A percentile compares a stretch with the other conserved stretches of the same genome.
These are phyloP conservation scores for Forbesichthys agassizii DNA, from an alignment of 2,113 vertebrate species.

Conservation along the genomic window DNA sequence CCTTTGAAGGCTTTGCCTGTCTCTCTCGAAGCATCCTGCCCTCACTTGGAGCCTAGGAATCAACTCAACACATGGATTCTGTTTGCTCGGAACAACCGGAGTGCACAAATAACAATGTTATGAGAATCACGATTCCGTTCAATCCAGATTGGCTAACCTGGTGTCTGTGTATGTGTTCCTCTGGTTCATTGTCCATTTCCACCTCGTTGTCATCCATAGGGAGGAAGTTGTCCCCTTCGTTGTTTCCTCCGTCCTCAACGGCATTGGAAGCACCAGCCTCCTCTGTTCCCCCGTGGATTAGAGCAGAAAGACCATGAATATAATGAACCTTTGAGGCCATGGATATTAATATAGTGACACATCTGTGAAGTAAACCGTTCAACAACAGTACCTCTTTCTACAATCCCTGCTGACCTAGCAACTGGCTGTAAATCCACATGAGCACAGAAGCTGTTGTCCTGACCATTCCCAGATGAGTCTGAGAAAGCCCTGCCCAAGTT, in stretches of 20 bases:
- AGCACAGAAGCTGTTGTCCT: not conserved
- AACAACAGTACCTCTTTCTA: too few species aligned
- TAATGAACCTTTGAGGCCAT: too few species aligned
- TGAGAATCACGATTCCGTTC: not conserved
- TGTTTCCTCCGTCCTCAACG: not conserved
- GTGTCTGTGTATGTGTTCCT: conserved; percentile 64
- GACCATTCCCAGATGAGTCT: conserved; percentile 14
- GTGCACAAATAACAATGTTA: not conserved
- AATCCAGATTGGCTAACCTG: conserved; percentile 65
- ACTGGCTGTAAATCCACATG: not conserved
- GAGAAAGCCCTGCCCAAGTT: conserved; percentile 48
- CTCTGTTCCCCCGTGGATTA: not conserved
- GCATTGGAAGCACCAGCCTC: conserved; percentile 13
- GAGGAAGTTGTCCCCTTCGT: conserved; percentile 24
- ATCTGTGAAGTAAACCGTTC: not conserved
- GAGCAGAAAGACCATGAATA: not conserved
- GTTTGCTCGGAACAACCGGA: not conserved
- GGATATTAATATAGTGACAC: too few species aligned
- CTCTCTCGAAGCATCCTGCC: conserved; percentile 61
- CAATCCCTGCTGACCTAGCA: not conserved
- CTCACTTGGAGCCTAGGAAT: conserved; percentile 55
- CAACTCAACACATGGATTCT: not conserved
- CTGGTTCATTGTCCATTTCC: conserved; percentile 27
- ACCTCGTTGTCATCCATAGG: conserved; percentile 32
- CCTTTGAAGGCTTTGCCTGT: not conserved